A percentile compares a stretch with the other conserved stretches of the same genome.
Evolutionary conservation across 2,113 vertebrate species (phyloP).

Genomic region (Candoia aspera): DNA sequence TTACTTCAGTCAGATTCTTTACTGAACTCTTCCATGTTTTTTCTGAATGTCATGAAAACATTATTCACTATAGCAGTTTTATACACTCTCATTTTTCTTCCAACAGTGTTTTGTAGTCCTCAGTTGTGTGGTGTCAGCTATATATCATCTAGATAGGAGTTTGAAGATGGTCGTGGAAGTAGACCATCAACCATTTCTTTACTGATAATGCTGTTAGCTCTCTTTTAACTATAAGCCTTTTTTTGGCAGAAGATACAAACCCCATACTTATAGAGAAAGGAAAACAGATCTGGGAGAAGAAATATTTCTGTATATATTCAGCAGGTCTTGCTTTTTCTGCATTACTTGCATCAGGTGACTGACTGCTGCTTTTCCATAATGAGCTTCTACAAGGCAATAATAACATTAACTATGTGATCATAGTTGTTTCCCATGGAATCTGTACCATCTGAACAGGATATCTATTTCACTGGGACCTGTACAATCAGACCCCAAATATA

Average conservation of each 20-base stretch:
- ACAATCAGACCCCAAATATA: neutral
- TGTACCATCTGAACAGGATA: too few relatives aligned
- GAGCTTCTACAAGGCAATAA: too few relatives aligned
- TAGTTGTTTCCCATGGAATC: neutral
- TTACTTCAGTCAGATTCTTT: neutral
- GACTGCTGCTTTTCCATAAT: neutral
- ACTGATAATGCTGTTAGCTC: neutral
- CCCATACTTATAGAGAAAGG: neutral
- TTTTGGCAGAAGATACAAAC: neutral
- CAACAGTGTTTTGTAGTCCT: conserved; percentile 9
- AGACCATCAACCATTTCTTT: conserved; percentile 8
- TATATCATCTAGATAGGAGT: conserved; percentile 40
- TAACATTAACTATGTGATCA: neutral
- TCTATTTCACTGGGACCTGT: too few relatives aligned
- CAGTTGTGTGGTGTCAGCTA: conserved; percentile 42
- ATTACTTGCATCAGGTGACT: neutral
- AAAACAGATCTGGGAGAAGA: too few relatives aligned
- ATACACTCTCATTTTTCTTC: conserved; percentile 38
- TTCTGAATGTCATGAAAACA: conserved; percentile 15
- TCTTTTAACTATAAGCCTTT: neutral
- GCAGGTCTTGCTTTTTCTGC: neutral
- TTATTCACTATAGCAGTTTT: conserved; percentile 43
- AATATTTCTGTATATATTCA: neutral
- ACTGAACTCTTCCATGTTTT: neutral
- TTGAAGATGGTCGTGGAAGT: neutral